These are phyloP conservation scores for Pogona vitticeps DNA, from an alignment of 2,113 vertebrate species.

Conservation along the genomic window DNA sequence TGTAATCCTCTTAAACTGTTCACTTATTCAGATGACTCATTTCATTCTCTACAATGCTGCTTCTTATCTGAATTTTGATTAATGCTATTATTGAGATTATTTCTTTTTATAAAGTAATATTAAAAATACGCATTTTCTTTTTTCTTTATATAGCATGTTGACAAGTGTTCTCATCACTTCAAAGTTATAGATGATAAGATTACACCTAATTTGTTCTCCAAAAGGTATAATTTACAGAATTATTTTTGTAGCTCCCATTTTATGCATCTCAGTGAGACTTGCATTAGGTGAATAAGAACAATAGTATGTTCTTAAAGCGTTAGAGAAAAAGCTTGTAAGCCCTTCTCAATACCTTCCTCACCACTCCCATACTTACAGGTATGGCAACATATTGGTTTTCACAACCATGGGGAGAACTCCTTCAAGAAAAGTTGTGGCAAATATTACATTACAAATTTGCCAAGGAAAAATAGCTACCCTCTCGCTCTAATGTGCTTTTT, in stretches of 20 bases:
- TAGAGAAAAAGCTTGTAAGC: background rate
- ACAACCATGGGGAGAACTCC: background rate
- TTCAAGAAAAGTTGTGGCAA: background rate
- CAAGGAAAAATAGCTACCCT: background rate
- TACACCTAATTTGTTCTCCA: background rate
- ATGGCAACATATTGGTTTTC: background rate
- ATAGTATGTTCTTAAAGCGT: too few species aligned
- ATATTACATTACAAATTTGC: background rate
- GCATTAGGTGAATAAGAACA: too few species aligned
- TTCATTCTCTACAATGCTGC: background rate
- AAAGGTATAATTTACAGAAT: background rate
- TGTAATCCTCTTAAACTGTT: too few species aligned
- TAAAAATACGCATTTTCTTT: background rate
- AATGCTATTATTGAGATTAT: background rate
- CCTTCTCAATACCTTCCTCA: background rate
- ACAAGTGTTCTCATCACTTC: background rate
- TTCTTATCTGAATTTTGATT: background rate
- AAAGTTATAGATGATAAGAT: background rate
- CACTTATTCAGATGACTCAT: background rate
- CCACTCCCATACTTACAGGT: background rate
- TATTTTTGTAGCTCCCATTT: too few species aligned
- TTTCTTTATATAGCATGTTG: background rate
- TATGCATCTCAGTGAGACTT: too few species aligned
- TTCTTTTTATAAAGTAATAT: background rate
- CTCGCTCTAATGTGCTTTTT: background rate